These are phyloP conservation scores for Podocnemis expansa DNA, from an alignment of 2,113 vertebrate species.

Conservation along the genomic window DNA sequence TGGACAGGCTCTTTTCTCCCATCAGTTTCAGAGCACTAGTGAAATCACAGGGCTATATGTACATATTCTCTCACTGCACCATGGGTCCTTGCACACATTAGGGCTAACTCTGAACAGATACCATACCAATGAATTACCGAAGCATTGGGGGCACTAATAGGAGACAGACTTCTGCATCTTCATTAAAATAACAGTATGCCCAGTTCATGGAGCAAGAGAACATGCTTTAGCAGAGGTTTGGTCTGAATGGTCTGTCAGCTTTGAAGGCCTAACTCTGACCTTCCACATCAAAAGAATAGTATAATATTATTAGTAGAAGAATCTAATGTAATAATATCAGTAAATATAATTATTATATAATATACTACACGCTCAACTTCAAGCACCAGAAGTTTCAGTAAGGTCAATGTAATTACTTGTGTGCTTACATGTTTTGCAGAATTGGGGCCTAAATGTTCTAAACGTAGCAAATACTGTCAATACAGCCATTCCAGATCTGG, in stretches of 20 bases:
- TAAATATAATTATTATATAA: too few species aligned
- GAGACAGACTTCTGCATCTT: background rate
- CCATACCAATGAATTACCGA: background rate
- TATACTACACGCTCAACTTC: background rate
- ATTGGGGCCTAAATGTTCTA: background rate
- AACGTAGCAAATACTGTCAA: background rate
- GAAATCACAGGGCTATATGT: background rate
- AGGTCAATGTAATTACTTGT: background rate
- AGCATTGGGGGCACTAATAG: background rate
- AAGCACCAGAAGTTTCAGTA: background rate
- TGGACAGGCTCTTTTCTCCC: background rate
- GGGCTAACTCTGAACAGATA: background rate
- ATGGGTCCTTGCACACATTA: background rate
- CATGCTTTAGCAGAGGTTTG: background rate
- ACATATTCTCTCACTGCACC: background rate
- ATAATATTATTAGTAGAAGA: background rate
- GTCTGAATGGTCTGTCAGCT: background rate
- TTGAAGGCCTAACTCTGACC: background rate
- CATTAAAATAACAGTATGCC: background rate
- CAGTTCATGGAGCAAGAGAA: background rate
- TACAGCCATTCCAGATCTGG: background rate
- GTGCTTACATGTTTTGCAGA: background rate
- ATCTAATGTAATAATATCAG: too few species aligned
- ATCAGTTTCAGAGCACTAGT: background rate
- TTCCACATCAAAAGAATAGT: background rate